These are phyloP conservation scores for Orthosia gothica DNA, from an alignment of 2,888 invertebrate species.

Conservation along the genomic window DNA sequence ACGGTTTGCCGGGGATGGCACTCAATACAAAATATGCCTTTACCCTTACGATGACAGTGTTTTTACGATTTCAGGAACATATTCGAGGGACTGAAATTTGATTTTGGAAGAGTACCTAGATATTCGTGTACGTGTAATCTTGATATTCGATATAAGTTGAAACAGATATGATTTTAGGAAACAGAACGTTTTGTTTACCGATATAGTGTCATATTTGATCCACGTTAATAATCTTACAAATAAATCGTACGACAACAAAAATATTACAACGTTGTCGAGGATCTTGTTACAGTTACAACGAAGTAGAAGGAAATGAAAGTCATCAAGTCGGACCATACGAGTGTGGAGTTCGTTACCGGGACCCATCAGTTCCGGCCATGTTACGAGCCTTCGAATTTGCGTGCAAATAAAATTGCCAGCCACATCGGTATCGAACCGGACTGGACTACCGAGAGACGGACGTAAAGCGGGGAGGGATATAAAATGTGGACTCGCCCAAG, in stretches of 20 bases:
- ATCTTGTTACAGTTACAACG: constrained; percentile 60
- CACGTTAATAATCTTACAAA: background rate
- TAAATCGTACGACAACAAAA: constrained; percentile 22
- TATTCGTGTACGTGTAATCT: background rate
- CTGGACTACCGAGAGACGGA: constrained; percentile 76
- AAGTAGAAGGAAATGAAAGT: constrained; percentile 83
- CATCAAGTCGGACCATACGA: constrained; percentile 79
- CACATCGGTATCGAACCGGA: constrained; percentile 75
- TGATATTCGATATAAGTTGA: background rate
- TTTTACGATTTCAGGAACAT: constrained; percentile 59
- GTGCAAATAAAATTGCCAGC: constrained; percentile 85
- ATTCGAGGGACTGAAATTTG: constrained; percentile 50
- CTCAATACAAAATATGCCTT: constrained; percentile 67
- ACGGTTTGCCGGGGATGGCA: constrained; percentile 59
- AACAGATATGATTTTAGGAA: background rate
- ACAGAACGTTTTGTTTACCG: background rate
- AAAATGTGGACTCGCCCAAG: constrained; percentile 83
- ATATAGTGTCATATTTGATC: background rate
- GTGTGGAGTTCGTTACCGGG: constrained; percentile 80
- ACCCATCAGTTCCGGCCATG: constrained; percentile 79
- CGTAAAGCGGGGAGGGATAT: constrained; percentile 79
- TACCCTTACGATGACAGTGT: constrained; percentile 58
- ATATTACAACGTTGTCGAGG: constrained; percentile 1
- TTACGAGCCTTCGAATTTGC: constrained; percentile 87
- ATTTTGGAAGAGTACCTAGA: constrained; percentile 11